phyloP scores from a whole-genome alignment of 2,113 vertebrate genomes.

The Limnothrissa miodon region DNA sequence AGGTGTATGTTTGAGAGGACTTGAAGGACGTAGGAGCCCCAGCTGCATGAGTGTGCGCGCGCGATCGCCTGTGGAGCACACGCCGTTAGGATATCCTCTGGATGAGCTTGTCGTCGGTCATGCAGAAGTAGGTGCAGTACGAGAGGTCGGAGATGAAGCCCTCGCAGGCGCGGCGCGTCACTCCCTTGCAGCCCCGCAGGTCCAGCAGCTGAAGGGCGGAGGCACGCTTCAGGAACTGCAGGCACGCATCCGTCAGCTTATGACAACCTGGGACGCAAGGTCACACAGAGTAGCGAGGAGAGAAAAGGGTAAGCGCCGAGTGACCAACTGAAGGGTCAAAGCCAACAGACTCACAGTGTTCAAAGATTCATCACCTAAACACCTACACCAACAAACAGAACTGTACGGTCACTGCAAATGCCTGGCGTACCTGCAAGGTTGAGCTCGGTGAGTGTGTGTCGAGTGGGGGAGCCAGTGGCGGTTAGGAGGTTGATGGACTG shows the following conservation, averaged over 20 bases:
- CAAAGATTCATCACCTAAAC: neutral
- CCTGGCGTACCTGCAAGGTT: conserved; percentile 82
- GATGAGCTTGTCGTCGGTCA: conserved; percentile 96
- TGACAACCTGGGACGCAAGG: conserved; percentile 78
- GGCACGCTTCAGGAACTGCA: conserved; percentile 87
- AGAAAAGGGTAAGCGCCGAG: neutral
- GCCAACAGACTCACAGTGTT: too few species aligned
- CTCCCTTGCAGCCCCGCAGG: conserved; percentile 86
- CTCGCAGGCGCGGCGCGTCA: conserved; percentile 89
- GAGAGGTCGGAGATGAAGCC: conserved; percentile 95
- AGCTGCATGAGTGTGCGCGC: conserved; percentile 11
- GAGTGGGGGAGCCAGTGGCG: conserved; percentile 85
- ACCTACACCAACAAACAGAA: neutral
- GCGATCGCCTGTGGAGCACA: neutral
- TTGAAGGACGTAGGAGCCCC: conserved; percentile 1
- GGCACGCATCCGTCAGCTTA: conserved; percentile 89
- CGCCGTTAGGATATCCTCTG: conserved; percentile 86
- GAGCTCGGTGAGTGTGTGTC: conserved; percentile 89
- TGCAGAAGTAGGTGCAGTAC: conserved; percentile 88
- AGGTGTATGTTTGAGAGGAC: conserved; percentile 25
- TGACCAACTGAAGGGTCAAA: too few species aligned
- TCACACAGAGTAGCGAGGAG: neutral
- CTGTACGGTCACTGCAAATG: neutral
- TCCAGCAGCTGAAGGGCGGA: conserved; percentile 86
- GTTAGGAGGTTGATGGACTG: conserved; percentile 88